phyloP scores from a whole-genome alignment of 2,113 vertebrate genomes.

The Lagopus leucura region DNA sequence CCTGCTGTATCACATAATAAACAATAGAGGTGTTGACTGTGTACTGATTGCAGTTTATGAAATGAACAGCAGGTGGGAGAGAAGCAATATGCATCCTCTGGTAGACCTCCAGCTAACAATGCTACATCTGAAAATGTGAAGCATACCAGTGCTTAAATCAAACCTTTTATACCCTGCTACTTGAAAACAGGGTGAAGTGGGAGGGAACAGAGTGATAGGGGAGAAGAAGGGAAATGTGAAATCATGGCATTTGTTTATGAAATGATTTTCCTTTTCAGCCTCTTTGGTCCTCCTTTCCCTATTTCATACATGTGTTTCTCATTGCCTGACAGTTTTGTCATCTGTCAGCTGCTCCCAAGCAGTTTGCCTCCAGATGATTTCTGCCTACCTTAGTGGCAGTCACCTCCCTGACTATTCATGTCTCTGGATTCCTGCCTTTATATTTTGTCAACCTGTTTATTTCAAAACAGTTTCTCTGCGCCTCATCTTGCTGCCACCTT shows the following conservation, averaged over 20 bases:
- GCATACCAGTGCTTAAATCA: not conserved
- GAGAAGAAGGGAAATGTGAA: not conserved
- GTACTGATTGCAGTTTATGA: slow-evolving; percentile 67
- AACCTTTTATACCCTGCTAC: not conserved
- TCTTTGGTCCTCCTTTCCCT: not conserved
- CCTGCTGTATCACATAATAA: slow-evolving; percentile 49
- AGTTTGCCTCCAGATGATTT: slow-evolving; percentile 27
- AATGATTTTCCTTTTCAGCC: not conserved
- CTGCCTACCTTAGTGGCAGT: slow-evolving; percentile 48
- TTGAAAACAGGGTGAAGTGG: not conserved
- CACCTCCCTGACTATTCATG: slow-evolving; percentile 27
- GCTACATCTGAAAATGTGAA: not conserved
- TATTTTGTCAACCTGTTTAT: not conserved
- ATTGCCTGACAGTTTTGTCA: slow-evolving; percentile 11
- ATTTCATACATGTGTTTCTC: not conserved
- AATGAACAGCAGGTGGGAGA: slow-evolving; percentile 75
- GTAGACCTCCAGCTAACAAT: slow-evolving; percentile 34
- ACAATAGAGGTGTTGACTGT: slow-evolving; percentile 52
- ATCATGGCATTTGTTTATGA: not conserved
- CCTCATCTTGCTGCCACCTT: not conserved
- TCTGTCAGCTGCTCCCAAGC: not conserved
- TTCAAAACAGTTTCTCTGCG: not conserved
- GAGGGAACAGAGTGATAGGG: not conserved
- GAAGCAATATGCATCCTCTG: slow-evolving; percentile 60
- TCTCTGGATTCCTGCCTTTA: not conserved